phyloP scores from a whole-genome alignment of 2,113 vertebrate species.

The Epinephelus moara region DNA sequence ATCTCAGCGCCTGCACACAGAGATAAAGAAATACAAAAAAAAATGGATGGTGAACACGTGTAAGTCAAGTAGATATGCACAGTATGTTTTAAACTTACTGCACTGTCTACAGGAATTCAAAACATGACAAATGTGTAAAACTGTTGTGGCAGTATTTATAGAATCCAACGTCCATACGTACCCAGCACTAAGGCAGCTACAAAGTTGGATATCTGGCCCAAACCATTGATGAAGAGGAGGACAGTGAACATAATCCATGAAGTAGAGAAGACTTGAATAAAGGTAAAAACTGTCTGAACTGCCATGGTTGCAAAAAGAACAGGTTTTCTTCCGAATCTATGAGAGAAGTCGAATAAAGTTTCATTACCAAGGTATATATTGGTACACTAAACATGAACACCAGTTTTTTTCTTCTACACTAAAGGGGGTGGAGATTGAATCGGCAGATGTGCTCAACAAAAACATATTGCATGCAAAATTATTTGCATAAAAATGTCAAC shows the following conservation, averaged over 20 bases:
- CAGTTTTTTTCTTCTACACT: not conserved
- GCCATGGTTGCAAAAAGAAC: slow-evolving; percentile 89
- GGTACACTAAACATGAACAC: not conserved
- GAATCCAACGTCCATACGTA: slow-evolving; percentile 55
- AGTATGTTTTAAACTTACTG: not conserved
- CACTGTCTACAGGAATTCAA: too few species aligned
- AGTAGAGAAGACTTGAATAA: slow-evolving; percentile 87
- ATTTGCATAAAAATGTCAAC: not conserved
- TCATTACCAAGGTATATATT: not conserved
- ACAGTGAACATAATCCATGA: slow-evolving; percentile 89
- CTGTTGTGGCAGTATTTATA: not conserved
- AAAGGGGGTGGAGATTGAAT: not conserved
- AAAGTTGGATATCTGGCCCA: slow-evolving; percentile 93
- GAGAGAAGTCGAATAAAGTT: not conserved
- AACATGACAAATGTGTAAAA: not conserved
- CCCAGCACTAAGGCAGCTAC: slow-evolving; percentile 92
- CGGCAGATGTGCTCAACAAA: not conserved
- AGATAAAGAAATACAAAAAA: not conserved
- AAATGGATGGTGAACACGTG: not conserved
- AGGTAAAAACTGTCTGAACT: slow-evolving; percentile 89
- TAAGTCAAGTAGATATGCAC: not conserved
- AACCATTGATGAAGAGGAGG: slow-evolving; percentile 89
- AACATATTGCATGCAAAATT: not conserved
- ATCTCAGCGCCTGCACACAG: slow-evolving; percentile 87
- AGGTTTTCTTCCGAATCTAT: slow-evolving; percentile 92